A percentile compares a stretch with the other conserved stretches of the same genome.
Evolutionary conservation across 2,113 vertebrate genomes (phyloP).

Genomic region (Apeltes quadracus): DNA sequence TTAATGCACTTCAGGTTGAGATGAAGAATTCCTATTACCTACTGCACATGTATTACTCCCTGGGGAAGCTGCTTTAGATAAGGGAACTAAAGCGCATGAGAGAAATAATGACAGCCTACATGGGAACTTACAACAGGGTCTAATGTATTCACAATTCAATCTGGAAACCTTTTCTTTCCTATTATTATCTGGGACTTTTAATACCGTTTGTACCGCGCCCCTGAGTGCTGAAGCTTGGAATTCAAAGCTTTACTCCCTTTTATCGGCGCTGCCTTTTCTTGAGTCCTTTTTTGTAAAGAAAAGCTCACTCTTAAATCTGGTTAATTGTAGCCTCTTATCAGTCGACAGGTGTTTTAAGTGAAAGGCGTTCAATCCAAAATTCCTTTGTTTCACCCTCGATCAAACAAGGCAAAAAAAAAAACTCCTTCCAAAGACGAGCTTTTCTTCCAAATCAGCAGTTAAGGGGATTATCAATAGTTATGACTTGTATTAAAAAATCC

Average conservation of each 20-base stretch:
- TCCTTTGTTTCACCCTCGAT: background rate
- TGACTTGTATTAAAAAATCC: too few species aligned
- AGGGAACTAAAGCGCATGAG: slow-evolving; percentile 8
- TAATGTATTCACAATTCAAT: background rate
- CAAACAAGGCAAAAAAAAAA: background rate
- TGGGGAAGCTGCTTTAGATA: slow-evolving; percentile 25
- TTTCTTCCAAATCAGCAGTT: background rate
- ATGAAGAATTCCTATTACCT: slow-evolving; percentile 27
- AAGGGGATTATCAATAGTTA: background rate
- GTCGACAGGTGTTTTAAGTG: background rate
- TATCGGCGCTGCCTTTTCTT: slow-evolving; percentile 40
- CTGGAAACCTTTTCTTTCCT: background rate
- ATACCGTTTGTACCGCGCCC: background rate
- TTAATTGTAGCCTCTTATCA: background rate
- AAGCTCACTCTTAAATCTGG: slow-evolving; percentile 23
- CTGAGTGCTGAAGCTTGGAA: slow-evolving; percentile 40
- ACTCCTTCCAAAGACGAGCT: background rate
- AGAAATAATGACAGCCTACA: background rate
- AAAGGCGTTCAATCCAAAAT: background rate
- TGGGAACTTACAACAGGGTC: background rate
- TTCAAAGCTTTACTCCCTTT: slow-evolving; percentile 28
- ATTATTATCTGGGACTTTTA: background rate
- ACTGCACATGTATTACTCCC: slow-evolving; percentile 8
- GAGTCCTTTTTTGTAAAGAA: slow-evolving; percentile 56
- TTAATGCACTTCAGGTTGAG: slow-evolving; percentile 40